These are phyloP conservation scores for Dryobotodes eremita DNA, from an alignment of 2,888 invertebrate species.

Conservation along the genomic window DNA sequence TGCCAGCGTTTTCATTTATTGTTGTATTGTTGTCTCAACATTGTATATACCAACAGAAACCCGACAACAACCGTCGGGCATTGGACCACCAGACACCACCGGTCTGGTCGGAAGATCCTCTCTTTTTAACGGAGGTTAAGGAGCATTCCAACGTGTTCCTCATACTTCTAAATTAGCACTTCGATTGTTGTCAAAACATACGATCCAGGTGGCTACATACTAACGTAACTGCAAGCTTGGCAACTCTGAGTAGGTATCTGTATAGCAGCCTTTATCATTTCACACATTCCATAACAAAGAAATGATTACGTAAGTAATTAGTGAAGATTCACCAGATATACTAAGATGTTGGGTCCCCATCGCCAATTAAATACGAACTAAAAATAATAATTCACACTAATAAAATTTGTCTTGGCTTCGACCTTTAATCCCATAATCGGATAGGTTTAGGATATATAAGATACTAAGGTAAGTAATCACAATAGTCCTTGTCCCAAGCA, in stretches of 20 bases:
- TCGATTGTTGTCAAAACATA: not conserved
- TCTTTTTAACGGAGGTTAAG: not conserved
- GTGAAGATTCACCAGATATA: not conserved
- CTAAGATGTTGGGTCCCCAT: not conserved
- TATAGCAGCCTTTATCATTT: not conserved
- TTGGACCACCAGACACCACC: no score
- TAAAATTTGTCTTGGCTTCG: slow-evolving; percentile 4
- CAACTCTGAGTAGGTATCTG: no score
- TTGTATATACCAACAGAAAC: no score
- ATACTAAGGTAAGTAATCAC: slow-evolving; percentile 49
- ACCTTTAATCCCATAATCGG: not conserved
- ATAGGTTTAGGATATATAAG: not conserved
- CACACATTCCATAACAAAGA: not conserved
- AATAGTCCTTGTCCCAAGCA: slow-evolving; percentile 34
- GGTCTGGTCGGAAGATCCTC: not conserved
- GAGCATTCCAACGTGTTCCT: not conserved
- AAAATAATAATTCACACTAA: not conserved
- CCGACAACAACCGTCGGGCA: no score
- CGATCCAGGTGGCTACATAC: not conserved
- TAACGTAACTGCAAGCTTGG: not conserved
- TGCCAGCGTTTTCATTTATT: no score
- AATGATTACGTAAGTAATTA: not conserved
- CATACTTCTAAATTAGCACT: not conserved
- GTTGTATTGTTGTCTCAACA: no score
- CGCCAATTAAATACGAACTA: not conserved